Evolutionary conservation across 2,888 invertebrate species (phyloP), one percentile per base, ranked within the genome.

Genomic region (Tetrapedia diversipes): DNA sequence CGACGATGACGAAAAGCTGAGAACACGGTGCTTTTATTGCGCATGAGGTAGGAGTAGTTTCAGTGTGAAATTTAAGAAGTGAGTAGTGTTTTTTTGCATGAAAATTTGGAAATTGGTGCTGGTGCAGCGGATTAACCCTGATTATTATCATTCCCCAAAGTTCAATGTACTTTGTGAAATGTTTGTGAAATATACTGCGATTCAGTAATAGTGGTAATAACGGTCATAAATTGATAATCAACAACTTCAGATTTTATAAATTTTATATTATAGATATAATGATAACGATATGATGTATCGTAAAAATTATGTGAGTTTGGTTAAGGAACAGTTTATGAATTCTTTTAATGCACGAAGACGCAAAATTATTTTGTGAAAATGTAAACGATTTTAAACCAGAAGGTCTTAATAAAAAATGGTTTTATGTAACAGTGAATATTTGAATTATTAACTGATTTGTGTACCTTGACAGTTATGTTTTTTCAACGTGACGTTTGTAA

Each of bases 1-100:
- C 54, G 51, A 45, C 76, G 75, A 87, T 72, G 79, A 86, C 66
- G 83, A 74, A 79, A 61, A 87, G 87, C 85, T 86, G 87, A 87
- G 83, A 80, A 59, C 72, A 75, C 60, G 53, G 60, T 60, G 64
- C 64, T 59, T 56, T 53, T 71, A 75, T 78, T 53, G 74, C 78
- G 73, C 64, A 75, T 65, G 81, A 84, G 86, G 86, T 84, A 84
- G 60, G 73, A 59, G 22, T 27, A 53, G 16, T 24, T 51, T 41
- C 32, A 53, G 29, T 34, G 45, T 37, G 34, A 27, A 54, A 8
- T 32, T 19, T 37, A n/a, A 34, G 16, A 4, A 32, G 41, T 60
- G 51, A 43, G 32, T 11, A n/a, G 74, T 45, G 49, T 19, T 14
- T n/a, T 39, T 34, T 56, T 24, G 14, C 11, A 39, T 54, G 56